phyloP scores from a whole-genome alignment of 2,113 vertebrate genomes.

The Takifugu flavidus region DNA sequence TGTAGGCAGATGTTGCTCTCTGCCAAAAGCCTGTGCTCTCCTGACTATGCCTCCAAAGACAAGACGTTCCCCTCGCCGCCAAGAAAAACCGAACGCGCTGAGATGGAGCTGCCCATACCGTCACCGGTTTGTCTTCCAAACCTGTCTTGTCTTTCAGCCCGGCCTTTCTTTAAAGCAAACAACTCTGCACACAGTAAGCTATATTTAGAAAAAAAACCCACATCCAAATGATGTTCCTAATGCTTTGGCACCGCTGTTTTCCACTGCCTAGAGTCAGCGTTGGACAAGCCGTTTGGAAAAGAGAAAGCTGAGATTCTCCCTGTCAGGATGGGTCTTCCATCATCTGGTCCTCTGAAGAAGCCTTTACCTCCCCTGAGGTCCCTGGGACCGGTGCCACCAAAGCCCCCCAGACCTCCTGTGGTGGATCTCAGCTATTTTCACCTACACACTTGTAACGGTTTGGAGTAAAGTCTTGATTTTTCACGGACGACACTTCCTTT shows the following conservation, averaged over 20 bases:
- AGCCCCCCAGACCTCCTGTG: constrained; percentile 78
- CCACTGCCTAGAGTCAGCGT: constrained; percentile 23
- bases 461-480: neutral
- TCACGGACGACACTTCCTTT: constrained; percentile 15
- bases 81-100: constrained; percentile 12
- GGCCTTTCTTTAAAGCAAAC: constrained; percentile 59
- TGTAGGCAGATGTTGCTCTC: constrained; percentile 49
- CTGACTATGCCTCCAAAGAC: constrained; percentile 8
- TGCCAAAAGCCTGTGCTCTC: constrained; percentile 40
- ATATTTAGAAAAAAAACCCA: neutral
- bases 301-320: constrained; percentile 3
- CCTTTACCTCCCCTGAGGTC: constrained; percentile 69
- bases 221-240: neutral
- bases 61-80: constrained; percentile 12
- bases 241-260: neutral
- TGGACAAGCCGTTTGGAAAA: constrained; percentile 19
- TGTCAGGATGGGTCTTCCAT: constrained; percentile 6
- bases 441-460: constrained; percentile 10
- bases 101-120: neutral
- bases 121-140: constrained; percentile 34
- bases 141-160: constrained; percentile 61
- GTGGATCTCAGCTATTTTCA: constrained; percentile 69
- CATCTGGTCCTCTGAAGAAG: constrained; percentile 56
- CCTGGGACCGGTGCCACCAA: constrained; percentile 75
- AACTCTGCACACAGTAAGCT: constrained; percentile 29